These are phyloP conservation scores for Limnephilus marmoratus DNA, from an alignment of 2,888 invertebrate species.

Conservation along the genomic window DNA sequence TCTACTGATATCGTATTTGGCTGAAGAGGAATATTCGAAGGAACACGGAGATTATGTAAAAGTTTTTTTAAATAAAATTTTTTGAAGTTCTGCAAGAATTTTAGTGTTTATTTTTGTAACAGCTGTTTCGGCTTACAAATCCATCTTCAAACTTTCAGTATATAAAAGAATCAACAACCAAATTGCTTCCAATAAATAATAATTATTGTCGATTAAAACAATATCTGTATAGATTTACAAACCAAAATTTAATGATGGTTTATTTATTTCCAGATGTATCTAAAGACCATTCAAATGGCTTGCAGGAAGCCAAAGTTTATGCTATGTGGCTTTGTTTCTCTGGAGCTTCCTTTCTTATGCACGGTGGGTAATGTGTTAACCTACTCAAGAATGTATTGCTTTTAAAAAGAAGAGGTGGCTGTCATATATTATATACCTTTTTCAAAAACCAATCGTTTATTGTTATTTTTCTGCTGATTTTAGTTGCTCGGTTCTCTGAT, in stretches of 20 bases:
- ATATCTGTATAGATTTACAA: no score
- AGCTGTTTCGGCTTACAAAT: no score
- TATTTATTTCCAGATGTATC: neutral
- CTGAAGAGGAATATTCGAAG: neutral
- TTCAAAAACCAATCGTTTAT: no score
- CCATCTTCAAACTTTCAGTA: no score
- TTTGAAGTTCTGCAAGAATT: no score
- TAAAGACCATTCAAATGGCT: neutral
- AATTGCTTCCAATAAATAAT: neutral
- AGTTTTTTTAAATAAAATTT: no score
- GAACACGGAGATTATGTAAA: neutral
- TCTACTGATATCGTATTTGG: neutral
- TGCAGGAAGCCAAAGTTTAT: neutral
- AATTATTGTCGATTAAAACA: no score
- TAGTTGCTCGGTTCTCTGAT: slow-evolving; percentile 49
- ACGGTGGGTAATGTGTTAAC: neutral
- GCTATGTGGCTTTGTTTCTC: neutral
- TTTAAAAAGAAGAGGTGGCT: neutral
- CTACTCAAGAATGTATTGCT: neutral
- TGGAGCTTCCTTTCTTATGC: neutral
- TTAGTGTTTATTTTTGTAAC: no score
- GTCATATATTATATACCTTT: no score
- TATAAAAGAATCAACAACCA: no score
- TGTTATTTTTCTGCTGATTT: neutral
- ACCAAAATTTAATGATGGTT: neutral